These are phyloP conservation scores for Sitobion miscanthi DNA, from an alignment of 1,140 invertebrate species.

Conservation along the genomic window DNA sequence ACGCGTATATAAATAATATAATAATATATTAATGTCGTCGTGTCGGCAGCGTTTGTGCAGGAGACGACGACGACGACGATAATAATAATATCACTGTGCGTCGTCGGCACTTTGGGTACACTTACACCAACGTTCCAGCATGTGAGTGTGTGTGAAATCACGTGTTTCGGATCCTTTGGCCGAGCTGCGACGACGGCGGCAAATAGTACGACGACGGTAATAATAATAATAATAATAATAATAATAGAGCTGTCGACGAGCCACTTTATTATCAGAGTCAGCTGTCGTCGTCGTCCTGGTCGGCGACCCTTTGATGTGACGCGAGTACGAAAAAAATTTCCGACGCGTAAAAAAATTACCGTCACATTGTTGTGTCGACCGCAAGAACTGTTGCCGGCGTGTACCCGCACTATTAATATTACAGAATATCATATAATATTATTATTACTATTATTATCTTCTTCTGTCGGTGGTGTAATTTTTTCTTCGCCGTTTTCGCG, in stretches of 20 bases:
- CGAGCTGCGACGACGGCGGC: not conserved
- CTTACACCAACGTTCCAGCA: too few species aligned
- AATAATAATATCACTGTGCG: not conserved
- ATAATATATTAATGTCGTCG: too few species aligned
- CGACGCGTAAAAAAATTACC: not conserved
- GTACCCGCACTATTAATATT: too few species aligned
- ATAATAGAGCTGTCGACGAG: constrained; percentile 51
- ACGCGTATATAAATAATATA: too few species aligned
- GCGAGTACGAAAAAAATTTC: not conserved
- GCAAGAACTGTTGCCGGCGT: too few species aligned
- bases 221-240: constrained; percentile 38
- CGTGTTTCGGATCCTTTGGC: not conserved
- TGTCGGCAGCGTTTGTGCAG: not conserved
- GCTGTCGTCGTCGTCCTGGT: not conserved
- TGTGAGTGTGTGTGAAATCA: not conserved
- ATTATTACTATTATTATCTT: too few species aligned
- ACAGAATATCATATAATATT: too few species aligned
- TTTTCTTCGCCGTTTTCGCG: too few species aligned
- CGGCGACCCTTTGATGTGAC: constrained; percentile 40
- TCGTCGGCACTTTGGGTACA: not conserved
- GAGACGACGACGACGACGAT: not conserved
- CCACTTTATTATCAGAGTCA: constrained; percentile 30
- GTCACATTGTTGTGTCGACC: too few species aligned
- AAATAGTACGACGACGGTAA: too few species aligned
- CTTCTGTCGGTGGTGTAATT: too few species aligned